Evolutionary conservation across 2,888 invertebrate genomes (phyloP).

Genomic region (Rhogogaster chlorosoma): DNA sequence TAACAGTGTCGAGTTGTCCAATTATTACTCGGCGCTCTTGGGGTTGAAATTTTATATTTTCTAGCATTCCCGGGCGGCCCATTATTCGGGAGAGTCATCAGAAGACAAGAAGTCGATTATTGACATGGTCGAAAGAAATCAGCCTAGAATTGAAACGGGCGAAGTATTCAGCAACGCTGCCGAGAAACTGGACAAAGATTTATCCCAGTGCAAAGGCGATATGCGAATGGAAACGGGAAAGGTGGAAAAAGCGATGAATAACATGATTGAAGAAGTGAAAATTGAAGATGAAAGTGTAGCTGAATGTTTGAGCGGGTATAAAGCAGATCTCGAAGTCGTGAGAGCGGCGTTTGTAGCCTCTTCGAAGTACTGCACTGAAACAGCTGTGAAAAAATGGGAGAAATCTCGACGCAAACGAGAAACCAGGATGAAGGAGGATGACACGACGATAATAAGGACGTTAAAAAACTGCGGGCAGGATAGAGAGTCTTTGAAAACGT

Average conservation of each 20-base stretch:
- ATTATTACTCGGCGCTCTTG: neutral
- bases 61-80: neutral
- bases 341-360: constrained; percentile 35
- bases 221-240: constrained; percentile 50
- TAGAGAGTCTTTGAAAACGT: constrained; percentile 37
- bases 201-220: constrained; percentile 56
- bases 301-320: constrained; percentile 44
- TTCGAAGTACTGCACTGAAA: constrained; percentile 52
- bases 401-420: constrained; percentile 47
- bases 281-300: neutral
- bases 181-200: constrained; percentile 52
- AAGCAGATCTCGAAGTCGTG: constrained; percentile 21
- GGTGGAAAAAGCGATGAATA: constrained; percentile 51
- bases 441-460: constrained; percentile 36
- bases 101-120: constrained; percentile 34
- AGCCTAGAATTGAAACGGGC: constrained; percentile 55
- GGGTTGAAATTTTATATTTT: neutral
- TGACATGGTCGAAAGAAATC: constrained; percentile 47
- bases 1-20: neutral
- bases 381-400: constrained; percentile 33
- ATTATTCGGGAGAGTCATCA: neutral
- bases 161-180: constrained; percentile 55
- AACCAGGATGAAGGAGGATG: constrained; percentile 37
- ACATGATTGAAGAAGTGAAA: constrained; percentile 31
- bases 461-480: constrained; percentile 39